phyloP scores from a whole-genome alignment of 2,888 invertebrate genomes.

The Zaprionus lineosus region DNA sequence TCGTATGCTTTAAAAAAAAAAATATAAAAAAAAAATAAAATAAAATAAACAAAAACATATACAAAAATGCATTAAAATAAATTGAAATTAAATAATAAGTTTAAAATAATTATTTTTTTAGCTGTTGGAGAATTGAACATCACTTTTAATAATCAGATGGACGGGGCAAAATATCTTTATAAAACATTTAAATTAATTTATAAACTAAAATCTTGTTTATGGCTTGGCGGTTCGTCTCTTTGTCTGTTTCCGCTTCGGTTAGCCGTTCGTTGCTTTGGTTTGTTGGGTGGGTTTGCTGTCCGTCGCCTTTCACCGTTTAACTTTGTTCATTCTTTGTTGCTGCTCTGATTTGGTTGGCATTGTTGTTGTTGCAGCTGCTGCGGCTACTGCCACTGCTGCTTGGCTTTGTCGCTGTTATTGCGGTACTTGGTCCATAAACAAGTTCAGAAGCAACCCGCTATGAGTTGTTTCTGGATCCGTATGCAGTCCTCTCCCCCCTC shows the following conservation, averaged over 20 bases:
- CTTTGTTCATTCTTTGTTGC: conserved; percentile 25
- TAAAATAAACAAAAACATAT: too few species aligned
- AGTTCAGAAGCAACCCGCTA: conserved; percentile 34
- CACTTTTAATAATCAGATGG: too few species aligned
- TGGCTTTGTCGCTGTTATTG: conserved; percentile 16
- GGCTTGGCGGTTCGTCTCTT: conserved; percentile 33
- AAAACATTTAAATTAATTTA: conserved; percentile 69
- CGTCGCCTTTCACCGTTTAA: conserved; percentile 58
- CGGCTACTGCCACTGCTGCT: conserved; percentile 12
- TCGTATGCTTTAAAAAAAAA: too few species aligned
- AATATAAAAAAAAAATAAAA: too few species aligned
- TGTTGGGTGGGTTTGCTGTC: conserved; percentile 25
- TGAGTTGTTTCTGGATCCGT: too few species aligned
- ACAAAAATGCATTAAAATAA: too few species aligned
- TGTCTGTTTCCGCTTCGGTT: not conserved
- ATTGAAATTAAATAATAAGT: too few species aligned
- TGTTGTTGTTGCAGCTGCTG: conserved; percentile 20
- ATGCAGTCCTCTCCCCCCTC: too few species aligned
- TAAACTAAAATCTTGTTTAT: conserved; percentile 75
- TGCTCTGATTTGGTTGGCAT: conserved; percentile 29
- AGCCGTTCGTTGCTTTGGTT: not conserved
- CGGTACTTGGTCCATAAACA: conserved; percentile 44
- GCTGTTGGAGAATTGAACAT: too few species aligned
- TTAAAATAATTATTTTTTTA: too few species aligned
- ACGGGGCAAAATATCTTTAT: too few species aligned